phyloP scores from a whole-genome alignment of 2,113 vertebrate species.

The Casuarius casuarius region DNA sequence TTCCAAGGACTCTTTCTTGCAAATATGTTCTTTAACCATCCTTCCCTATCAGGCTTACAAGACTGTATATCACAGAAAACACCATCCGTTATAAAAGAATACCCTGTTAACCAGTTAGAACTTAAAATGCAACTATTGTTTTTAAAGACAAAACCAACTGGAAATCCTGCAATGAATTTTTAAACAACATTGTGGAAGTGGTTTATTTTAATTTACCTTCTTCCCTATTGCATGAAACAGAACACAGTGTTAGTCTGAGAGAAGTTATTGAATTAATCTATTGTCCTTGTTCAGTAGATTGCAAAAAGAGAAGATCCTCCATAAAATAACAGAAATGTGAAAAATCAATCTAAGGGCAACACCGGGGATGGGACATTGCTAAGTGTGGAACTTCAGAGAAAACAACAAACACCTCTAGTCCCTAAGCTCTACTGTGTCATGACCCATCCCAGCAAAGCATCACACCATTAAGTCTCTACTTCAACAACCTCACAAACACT shows the following conservation, averaged over 20 bases:
- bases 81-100: not conserved
- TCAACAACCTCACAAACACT: not conserved
- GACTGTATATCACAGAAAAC: not conserved
- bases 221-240: slow-evolving; percentile 10
- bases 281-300: not conserved
- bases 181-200: slow-evolving; percentile 28
- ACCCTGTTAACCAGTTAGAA: not conserved
- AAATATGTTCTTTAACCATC: slow-evolving; percentile 2
- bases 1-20: slow-evolving; percentile 40
- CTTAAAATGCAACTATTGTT: slow-evolving; percentile 8
- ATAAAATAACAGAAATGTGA: not conserved
- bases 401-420: not conserved
- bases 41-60: slow-evolving; percentile 7
- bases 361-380: not conserved
- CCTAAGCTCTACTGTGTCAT: not conserved
- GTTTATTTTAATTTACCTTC: not conserved
- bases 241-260: not conserved
- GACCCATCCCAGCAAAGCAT: not conserved
- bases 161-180: slow-evolving; percentile 42
- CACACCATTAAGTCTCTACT: not conserved
- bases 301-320: not conserved
- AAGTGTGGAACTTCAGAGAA: not conserved
- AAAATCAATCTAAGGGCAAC: not conserved
- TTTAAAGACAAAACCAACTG: slow-evolving; percentile 3
- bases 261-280: not conserved